A percentile compares a stretch with the other conserved stretches of the same genome.
phyloP scores from a whole-genome alignment of 1,140 invertebrate genomes.

The Metopolophium dirhodum region DNA sequence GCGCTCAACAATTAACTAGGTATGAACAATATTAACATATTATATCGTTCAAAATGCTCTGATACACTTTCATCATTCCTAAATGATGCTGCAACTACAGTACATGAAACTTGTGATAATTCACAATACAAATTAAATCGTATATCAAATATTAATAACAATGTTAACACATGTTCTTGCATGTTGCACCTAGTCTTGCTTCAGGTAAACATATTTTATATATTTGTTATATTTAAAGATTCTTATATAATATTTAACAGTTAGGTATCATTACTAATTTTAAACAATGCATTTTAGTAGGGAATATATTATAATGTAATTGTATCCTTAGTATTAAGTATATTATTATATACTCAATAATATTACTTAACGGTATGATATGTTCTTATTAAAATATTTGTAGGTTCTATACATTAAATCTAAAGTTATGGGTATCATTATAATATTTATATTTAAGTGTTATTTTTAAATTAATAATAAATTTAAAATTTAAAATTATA shows the following conservation, averaged over 20 bases:
- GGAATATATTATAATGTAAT: neutral
- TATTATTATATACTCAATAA: too few relatives aligned
- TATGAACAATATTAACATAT: constrained; percentile 44
- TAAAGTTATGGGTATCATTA: neutral
- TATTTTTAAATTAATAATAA: neutral
- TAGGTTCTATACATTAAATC: neutral
- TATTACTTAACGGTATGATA: too few relatives aligned
- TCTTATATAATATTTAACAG: neutral
- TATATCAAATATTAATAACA: constrained; percentile 58
- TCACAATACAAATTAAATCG: constrained; percentile 10
- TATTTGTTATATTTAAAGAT: neutral
- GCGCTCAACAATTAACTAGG: neutral
- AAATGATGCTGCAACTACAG: neutral
- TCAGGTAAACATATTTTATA: constrained; percentile 60
- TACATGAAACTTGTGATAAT: constrained; percentile 36
- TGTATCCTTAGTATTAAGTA: neutral
- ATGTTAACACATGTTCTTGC: constrained; percentile 61
- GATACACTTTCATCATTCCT: constrained; percentile 20
- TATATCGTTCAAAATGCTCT: constrained; percentile 18
- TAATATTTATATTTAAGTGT: neutral
- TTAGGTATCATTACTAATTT: neutral
- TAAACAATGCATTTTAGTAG: neutral
- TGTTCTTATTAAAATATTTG: neutral
- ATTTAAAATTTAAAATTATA: too few relatives aligned
- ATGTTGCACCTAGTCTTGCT: constrained; percentile 62